These are phyloP conservation scores for Herpetotheres cachinnans DNA, from an alignment of 2,113 vertebrate species.

Conservation along the genomic window DNA sequence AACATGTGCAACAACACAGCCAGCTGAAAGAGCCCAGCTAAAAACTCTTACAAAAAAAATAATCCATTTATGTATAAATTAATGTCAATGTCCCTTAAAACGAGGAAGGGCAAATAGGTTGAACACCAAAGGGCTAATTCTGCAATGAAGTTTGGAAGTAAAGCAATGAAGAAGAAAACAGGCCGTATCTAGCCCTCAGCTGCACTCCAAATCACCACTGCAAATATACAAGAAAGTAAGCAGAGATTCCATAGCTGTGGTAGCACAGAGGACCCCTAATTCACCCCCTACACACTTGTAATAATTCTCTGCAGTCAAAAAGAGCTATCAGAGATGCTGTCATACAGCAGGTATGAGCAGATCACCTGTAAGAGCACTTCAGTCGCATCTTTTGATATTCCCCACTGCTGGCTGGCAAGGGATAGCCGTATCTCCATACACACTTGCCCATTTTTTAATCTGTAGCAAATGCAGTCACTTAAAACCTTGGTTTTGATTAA, in stretches of 20 bases:
- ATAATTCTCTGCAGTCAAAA: not conserved
- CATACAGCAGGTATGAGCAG: not conserved
- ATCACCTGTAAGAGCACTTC: not conserved
- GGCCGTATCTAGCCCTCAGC: not conserved
- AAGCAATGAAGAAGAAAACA: not conserved
- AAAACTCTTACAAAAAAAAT: not conserved
- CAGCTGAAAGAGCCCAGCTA: not conserved
- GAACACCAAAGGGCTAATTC: not conserved
- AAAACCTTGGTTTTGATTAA: slow-evolving; percentile 40
- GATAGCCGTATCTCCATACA: not conserved
- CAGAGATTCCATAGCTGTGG: not conserved
- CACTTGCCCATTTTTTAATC: not conserved
- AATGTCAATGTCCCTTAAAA: not conserved
- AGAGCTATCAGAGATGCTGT: not conserved
- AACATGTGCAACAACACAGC: slow-evolving; percentile 24
- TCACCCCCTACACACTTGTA: not conserved
- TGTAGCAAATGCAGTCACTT: not conserved
- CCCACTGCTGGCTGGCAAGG: not conserved
- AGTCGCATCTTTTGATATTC: not conserved
- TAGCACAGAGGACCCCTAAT: not conserved
- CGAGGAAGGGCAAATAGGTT: not conserved
- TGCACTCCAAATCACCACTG: not conserved
- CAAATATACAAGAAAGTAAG: not conserved
- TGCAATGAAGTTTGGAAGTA: not conserved
- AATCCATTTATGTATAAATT: not conserved